Conservation (phyloP, 2,888 invertebrate species). For the Lasioglossum pauxillum region DNA sequence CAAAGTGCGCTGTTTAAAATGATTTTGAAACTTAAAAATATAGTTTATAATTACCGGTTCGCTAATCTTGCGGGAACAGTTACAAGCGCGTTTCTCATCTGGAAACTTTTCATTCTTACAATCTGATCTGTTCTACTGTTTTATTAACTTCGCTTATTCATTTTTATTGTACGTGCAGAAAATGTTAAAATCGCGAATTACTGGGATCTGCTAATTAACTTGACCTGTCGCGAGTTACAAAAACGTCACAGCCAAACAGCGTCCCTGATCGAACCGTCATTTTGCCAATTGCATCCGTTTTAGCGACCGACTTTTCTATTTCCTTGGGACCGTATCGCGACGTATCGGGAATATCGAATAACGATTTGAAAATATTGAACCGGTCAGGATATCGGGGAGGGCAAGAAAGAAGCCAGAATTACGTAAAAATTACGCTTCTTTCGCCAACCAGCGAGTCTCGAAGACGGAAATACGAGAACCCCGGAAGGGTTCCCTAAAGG, state of each 20-base stretch:
- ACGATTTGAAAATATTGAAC: background rate
- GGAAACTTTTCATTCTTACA: background rate
- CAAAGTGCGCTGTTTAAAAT: background rate
- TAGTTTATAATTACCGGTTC: background rate
- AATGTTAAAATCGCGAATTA: background rate
- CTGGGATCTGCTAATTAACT: background rate
- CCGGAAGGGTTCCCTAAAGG: background rate
- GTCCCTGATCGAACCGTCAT: background rate
- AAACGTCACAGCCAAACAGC: background rate
- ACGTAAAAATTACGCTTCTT: background rate
- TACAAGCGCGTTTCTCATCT: background rate
- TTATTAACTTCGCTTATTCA: background rate
- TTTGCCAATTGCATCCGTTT: background rate
- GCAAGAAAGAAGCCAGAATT: background rate
- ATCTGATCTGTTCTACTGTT: background rate
- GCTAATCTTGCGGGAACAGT: background rate
- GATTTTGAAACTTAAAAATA: background rate
- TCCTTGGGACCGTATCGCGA: background rate
- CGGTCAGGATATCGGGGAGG: background rate
- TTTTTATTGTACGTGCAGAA: background rate
- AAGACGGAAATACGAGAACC: background rate
- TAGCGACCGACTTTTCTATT: background rate
- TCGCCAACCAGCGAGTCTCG: background rate
- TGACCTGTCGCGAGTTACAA: background rate
- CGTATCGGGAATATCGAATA: slow-evolving; percentile 2